A percentile compares a stretch with the other conserved stretches of the same genome.
Evolutionary conservation across 2,888 invertebrate genomes (phyloP).

Genomic region (Dioctria rufipes): DNA sequence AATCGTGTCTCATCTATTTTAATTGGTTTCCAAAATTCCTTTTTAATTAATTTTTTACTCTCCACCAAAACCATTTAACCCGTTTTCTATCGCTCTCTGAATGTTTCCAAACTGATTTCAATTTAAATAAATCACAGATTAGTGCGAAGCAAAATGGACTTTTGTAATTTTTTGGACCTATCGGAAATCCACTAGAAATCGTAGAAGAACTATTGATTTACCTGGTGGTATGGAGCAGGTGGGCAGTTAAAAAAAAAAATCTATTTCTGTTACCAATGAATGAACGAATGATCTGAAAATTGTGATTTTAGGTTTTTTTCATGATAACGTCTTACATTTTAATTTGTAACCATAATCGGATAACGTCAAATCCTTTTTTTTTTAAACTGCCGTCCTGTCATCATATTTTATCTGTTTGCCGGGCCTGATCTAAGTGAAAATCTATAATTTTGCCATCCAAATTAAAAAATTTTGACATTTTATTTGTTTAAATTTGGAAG

Average conservation of each 20-base stretch:
- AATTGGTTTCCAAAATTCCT: slow-evolving; percentile 54
- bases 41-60: slow-evolving; percentile 53
- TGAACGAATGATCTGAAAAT: not conserved
- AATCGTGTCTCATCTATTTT: slow-evolving; percentile 53
- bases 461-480: too few species aligned
- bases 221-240: slow-evolving; percentile 15
- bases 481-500: too few species aligned
- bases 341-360: slow-evolving; percentile 1
- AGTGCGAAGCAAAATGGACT: slow-evolving; percentile 47
- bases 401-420: too few species aligned
- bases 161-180: slow-evolving; percentile 43
- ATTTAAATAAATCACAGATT: slow-evolving; percentile 53
- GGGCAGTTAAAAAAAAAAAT: slow-evolving; percentile 25
- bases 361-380: not conserved
- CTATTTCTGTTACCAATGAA: not conserved
- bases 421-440: too few species aligned
- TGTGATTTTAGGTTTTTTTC: not conserved
- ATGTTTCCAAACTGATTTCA: slow-evolving; percentile 18
- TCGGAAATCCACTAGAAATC: slow-evolving; percentile 37
- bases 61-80: slow-evolving; percentile 38
- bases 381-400: too few species aligned
- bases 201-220: slow-evolving; percentile 42
- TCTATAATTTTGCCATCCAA: too few species aligned
- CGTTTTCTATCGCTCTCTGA: slow-evolving; percentile 38
- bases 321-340: not conserved